Conservation (phyloP, 2,113 vertebrate species). For the Psephotus haematonotus region DNA sequence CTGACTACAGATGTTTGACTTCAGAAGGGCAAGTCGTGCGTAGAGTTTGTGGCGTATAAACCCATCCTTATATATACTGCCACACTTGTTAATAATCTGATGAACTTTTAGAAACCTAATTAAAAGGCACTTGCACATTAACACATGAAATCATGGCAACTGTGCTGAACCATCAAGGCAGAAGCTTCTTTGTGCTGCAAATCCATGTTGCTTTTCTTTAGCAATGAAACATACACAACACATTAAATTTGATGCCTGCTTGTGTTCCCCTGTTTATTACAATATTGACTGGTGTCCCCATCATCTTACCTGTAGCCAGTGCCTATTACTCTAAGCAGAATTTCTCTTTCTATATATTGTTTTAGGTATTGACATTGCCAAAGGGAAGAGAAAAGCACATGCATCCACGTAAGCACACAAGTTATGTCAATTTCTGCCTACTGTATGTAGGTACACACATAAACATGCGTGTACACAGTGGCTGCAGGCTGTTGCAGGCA, state of each 20-base stretch:
- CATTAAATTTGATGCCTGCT: neutral
- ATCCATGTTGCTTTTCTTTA: neutral
- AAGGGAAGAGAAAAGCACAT: neutral
- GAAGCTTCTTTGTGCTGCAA: neutral
- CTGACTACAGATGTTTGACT: neutral
- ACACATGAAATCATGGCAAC: neutral
- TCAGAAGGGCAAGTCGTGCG: neutral
- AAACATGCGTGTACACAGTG: accelerated
- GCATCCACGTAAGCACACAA: neutral
- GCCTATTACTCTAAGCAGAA: neutral
- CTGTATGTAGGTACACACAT: neutral
- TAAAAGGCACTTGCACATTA: neutral
- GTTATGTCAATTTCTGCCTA: neutral
- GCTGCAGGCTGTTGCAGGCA: neutral
- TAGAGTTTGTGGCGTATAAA: neutral
- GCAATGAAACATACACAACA: neutral
- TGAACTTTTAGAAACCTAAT: neutral
- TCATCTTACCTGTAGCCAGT: neutral
- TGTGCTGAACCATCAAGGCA: neutral
- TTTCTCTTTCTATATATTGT: neutral
- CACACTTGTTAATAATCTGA: neutral
- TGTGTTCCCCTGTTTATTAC: neutral
- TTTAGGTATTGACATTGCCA: slow-evolving; percentile 24
- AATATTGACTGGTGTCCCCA: neutral
- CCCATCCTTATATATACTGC: neutral